Conservation (phyloP, 2,888 invertebrate species). For the Lithophane leautieri region DNA sequence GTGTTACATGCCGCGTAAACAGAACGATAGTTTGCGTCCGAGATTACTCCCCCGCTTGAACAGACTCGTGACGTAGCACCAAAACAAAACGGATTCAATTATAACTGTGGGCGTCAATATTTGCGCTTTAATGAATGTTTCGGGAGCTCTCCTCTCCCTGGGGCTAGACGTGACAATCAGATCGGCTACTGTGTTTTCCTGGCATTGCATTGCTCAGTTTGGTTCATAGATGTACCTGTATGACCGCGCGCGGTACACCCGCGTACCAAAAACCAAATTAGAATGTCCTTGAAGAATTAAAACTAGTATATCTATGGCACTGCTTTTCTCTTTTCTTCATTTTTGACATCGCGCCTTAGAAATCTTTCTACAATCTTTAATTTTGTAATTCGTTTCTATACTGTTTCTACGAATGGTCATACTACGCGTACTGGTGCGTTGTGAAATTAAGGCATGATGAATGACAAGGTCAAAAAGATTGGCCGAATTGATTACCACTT, state of each 20-base stretch:
- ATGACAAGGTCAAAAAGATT: neutral
- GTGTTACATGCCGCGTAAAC: constrained; percentile 44
- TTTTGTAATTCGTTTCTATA: neutral
- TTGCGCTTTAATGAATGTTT: constrained; percentile 50
- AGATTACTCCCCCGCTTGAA: constrained; percentile 57
- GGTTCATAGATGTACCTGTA: no score
- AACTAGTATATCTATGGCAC: no score
- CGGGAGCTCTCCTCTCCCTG: constrained; percentile 3
- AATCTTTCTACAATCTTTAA: neutral
- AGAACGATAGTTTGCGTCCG: constrained; percentile 53
- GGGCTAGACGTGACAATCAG: constrained; percentile 9
- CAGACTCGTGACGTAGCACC: constrained; percentile 43
- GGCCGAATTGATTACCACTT: constrained; percentile 5
- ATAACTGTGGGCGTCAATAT: constrained; percentile 61
- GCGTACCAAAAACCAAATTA: no score
- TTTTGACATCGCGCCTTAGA: neutral
- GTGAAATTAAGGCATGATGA: neutral
- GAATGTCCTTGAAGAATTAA: no score
- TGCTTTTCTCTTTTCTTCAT: neutral
- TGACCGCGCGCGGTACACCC: no score
- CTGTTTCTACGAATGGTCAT: neutral
- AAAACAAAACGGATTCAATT: constrained; percentile 63
- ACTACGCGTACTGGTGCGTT: neutral
- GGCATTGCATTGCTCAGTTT: neutral
- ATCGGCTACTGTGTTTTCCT: neutral